Evolutionary conservation across 2,113 vertebrate genomes (phyloP), one percentile per base, ranked within the genome.

Genomic region (Setophaga coronata): DNA sequence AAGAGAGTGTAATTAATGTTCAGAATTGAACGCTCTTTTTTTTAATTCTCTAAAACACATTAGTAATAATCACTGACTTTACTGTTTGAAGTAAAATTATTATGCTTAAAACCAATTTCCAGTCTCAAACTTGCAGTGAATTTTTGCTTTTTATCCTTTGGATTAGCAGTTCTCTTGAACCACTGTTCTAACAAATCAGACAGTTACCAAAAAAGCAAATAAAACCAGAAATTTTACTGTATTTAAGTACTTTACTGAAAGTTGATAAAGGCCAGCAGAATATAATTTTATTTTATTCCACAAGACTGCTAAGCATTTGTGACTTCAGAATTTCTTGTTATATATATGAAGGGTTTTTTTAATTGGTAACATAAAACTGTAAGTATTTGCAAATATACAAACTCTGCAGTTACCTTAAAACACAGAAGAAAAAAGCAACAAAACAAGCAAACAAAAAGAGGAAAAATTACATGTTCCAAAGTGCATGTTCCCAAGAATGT

Each of bases 401-500:
- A 61, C 4, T 69, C 53, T 80, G 7, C 7, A 61, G 7, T 67
- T 65, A 11, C 3, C 6, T 64, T 53, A 36, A 73, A 43, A n/a
- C 20, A 61, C 3, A 62, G 60, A 29, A 4, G 0, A 34, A 16
- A 5, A 43, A 50, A 60, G 7, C 6, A 65, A 38, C 6, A 54
- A 77, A 62, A 14, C 2, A 48, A 58, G 4, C 4, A 74, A 56
- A 10, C 0, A 43, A 29, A 9, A 6, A 7, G 28, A 89, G 17
- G 3, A 69, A 77, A 89, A 67, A 45, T 2, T 64, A 14, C 4
- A 61, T 14, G 24, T 50, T 25, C 24, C 48, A 69, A 83, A 42
- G 0, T 57, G 0, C 4, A 16, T 57, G 64, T 90, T 77, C 8
- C 11, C 2, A 43, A 42, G 18, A 4, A 15, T 45, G 1, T 23